Evolutionary conservation across 2,797 vertebrate species (phyloP).

Genomic region (Gymnoscopelus microlampas): DNA sequence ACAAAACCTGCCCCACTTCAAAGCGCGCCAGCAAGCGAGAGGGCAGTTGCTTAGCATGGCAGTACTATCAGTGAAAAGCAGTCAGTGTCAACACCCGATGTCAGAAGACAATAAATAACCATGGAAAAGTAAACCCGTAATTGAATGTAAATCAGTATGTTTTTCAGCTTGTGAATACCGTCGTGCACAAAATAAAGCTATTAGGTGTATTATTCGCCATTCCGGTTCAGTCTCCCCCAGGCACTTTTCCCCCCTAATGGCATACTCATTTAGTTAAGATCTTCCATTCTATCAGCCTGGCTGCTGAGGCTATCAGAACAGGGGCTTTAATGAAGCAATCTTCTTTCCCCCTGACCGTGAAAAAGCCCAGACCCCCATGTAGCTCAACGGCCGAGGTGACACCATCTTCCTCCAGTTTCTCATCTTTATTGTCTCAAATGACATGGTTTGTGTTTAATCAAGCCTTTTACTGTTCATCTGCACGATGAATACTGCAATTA

Average conservation of each 20-base stretch:
- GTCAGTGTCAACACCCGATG: conserved; percentile 38
- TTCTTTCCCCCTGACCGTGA: conserved; percentile 71
- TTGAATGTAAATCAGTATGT: conserved; percentile 59
- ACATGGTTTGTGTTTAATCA: conserved; percentile 74
- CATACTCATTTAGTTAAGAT: conserved; percentile 69
- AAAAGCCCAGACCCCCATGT: conserved; percentile 74
- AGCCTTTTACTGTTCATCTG: conserved; percentile 72
- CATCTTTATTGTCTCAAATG: conserved; percentile 69
- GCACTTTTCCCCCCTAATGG: conserved; percentile 44
- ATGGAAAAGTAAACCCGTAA: conserved; percentile 52
- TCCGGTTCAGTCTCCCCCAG: conserved; percentile 55
- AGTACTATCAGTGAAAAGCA: conserved; percentile 45
- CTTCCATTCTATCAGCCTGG: conserved; percentile 62
- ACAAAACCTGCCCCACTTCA: neutral
- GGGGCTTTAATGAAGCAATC: conserved; percentile 85
- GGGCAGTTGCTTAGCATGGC: conserved; percentile 19
- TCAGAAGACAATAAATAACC: conserved; percentile 59
- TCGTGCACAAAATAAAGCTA: conserved; percentile 67
- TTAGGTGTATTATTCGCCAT: conserved; percentile 66
- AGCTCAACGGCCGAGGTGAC: conserved; percentile 65
- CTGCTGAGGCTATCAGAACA: conserved; percentile 72
- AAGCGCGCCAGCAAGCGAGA: conserved; percentile 26
- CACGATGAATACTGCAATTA: conserved; percentile 72
- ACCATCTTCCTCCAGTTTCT: conserved; percentile 66
- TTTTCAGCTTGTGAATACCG: conserved; percentile 53